These are phyloP conservation scores for Lepidurus packardi DNA, from an alignment of 1,140 invertebrate genomes.

Conservation along the genomic window DNA sequence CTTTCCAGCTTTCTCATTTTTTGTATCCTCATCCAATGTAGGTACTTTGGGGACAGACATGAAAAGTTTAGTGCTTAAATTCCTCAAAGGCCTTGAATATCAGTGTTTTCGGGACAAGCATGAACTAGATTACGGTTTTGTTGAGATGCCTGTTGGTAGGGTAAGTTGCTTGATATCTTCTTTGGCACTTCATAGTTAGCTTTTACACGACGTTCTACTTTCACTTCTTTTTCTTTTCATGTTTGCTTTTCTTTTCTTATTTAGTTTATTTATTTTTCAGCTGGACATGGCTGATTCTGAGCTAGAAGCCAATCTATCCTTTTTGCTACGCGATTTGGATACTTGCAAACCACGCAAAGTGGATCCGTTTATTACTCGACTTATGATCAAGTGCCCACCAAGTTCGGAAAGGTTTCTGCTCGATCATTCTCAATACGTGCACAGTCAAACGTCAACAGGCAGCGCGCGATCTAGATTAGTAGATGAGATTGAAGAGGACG, in stretches of 20 bases:
- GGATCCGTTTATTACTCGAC: conserved; percentile 59
- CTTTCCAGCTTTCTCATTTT: conserved; percentile 26
- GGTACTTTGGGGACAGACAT: conserved; percentile 61
- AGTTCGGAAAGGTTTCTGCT: conserved; percentile 60
- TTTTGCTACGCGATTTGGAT: conserved; percentile 58
- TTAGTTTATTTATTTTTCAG: no score
- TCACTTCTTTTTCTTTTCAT: neutral
- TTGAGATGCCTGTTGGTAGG: conserved; percentile 59
- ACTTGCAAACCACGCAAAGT: conserved; percentile 54
- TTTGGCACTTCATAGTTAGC: neutral
- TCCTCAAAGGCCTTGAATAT: conserved; percentile 62
- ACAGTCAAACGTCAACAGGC: conserved; percentile 35
- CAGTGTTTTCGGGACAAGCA: conserved; percentile 55
- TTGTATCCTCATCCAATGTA: conserved; percentile 33
- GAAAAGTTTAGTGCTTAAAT: conserved; percentile 53
- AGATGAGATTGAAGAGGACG: conserved; percentile 41
- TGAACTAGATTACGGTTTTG: conserved; percentile 61
- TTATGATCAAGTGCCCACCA: conserved; percentile 51
- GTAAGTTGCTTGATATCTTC: conserved; percentile 47
- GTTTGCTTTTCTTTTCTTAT: conserved; percentile 30
- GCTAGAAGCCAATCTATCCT: conserved; percentile 63
- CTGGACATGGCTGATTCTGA: conserved; percentile 62
- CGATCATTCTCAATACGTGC: conserved; percentile 53
- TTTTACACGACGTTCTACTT: neutral
- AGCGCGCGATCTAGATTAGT: conserved; percentile 36